phyloP scores from a whole-genome alignment of 2,888 invertebrate genomes.

The Mylabris sibirica region DNA sequence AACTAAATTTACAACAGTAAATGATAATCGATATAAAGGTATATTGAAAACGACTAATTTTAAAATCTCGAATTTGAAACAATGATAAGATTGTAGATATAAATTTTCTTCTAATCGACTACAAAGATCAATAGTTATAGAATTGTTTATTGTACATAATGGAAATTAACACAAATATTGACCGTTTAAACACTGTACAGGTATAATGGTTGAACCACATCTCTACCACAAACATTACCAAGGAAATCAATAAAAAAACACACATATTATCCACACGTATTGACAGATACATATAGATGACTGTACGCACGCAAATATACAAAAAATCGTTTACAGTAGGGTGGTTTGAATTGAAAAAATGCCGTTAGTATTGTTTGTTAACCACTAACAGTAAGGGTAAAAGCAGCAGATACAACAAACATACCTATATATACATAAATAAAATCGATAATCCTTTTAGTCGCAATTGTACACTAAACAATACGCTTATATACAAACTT shows the following conservation, averaged over 20 bases:
- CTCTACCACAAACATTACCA: neutral
- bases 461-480: neutral
- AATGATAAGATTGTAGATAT: too few relatives aligned
- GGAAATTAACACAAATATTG: neutral
- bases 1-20: too few relatives aligned
- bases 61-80: too few relatives aligned
- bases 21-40: too few relatives aligned
- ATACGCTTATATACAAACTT: neutral
- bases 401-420: neutral
- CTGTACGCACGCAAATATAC: neutral
- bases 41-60: too few relatives aligned
- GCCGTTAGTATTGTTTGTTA: neutral
- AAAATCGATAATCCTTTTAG: neutral
- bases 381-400: neutral
- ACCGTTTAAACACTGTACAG: neutral
- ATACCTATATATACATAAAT: neutral
- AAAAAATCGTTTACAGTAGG: conserved; percentile 3
- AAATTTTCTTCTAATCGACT: neutral
- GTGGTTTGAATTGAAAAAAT: neutral
- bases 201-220: neutral
- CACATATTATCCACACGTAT: neutral
- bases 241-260: conserved; percentile 2
- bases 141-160: neutral
- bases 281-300: neutral
- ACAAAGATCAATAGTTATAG: neutral